Evolutionary conservation across 2,797 vertebrate species (phyloP).

Genomic region (Percopsis omiscomaycus): DNA sequence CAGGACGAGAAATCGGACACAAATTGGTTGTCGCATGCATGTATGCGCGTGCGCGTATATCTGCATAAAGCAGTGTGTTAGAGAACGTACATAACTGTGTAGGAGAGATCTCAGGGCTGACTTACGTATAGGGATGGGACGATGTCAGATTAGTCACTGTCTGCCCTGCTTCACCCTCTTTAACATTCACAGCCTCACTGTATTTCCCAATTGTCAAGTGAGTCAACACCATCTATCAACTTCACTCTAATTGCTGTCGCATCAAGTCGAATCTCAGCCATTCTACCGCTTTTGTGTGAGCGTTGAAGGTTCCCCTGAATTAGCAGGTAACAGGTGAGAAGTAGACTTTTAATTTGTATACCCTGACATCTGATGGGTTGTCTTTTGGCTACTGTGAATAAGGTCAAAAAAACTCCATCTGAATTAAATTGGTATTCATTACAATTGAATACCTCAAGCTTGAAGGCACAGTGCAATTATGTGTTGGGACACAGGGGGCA

Average conservation of each 20-base stretch:
- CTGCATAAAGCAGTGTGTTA: neutral
- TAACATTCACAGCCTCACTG: neutral
- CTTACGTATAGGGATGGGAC: constrained; percentile 32
- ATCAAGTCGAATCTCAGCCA: constrained; percentile 13
- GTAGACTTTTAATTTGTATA: neutral
- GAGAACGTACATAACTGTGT: neutral
- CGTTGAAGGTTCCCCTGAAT: neutral
- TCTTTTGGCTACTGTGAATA: too few relatives aligned
- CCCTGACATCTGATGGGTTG: too few relatives aligned
- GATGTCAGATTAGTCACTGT: constrained; percentile 22
- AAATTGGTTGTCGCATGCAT: neutral
- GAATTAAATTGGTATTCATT: too few relatives aligned
- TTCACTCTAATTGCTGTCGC: constrained; percentile 22
- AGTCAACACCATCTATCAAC: constrained; percentile 9
- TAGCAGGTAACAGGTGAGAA: neutral
- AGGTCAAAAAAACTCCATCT: too few relatives aligned
- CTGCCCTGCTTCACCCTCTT: constrained; percentile 26
- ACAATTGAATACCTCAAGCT: too few relatives aligned
- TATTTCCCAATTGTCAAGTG: constrained; percentile 25
- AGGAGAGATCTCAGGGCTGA: neutral
- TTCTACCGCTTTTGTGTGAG: neutral
- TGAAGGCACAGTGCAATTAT: too few relatives aligned
- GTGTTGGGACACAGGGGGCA: too few relatives aligned
- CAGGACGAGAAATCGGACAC: constrained; percentile 13
- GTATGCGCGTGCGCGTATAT: neutral